phyloP scores from a whole-genome alignment of 2,797 vertebrate species.

The Numenius phaeopus region DNA sequence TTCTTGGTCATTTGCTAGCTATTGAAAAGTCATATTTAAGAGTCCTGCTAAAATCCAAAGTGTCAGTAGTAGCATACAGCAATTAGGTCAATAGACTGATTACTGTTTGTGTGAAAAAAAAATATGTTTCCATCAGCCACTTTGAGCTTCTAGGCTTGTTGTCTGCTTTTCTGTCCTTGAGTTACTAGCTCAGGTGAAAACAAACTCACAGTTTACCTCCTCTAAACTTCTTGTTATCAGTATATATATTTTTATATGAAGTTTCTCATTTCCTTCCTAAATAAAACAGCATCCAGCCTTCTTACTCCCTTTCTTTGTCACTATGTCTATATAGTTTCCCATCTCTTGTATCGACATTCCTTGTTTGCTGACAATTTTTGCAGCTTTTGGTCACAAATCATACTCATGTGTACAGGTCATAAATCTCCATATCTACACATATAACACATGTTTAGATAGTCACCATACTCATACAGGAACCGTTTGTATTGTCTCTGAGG shows the following conservation, averaged over 20 bases:
- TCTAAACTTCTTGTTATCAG: not conserved
- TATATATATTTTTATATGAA: not conserved
- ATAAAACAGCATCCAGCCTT: not conserved
- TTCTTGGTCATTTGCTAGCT: not conserved
- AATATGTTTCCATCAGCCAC: not conserved
- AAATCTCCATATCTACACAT: not conserved
- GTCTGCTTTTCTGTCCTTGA: not conserved
- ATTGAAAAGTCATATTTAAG: not conserved
- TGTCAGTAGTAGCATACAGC: not conserved
- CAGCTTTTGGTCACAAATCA: not conserved
- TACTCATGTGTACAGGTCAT: not conserved
- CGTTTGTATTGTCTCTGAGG: not conserved
- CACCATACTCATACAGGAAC: not conserved
- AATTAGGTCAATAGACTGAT: not conserved
- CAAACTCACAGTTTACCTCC: not conserved
- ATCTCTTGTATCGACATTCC: not conserved
- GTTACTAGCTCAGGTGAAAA: not conserved
- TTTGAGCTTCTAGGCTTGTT: not conserved
- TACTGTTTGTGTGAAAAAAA: not conserved
- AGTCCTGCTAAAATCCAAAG: not conserved
- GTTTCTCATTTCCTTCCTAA: not conserved
- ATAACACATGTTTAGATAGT: not conserved
- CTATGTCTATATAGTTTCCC: not conserved
- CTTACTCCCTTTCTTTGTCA: not conserved
- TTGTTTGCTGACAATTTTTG: not conserved